Evolutionary conservation across 1,140 invertebrate genomes (phyloP), one percentile per base, ranked within the genome.

Genomic region (Laupala kohalensis): DNA sequence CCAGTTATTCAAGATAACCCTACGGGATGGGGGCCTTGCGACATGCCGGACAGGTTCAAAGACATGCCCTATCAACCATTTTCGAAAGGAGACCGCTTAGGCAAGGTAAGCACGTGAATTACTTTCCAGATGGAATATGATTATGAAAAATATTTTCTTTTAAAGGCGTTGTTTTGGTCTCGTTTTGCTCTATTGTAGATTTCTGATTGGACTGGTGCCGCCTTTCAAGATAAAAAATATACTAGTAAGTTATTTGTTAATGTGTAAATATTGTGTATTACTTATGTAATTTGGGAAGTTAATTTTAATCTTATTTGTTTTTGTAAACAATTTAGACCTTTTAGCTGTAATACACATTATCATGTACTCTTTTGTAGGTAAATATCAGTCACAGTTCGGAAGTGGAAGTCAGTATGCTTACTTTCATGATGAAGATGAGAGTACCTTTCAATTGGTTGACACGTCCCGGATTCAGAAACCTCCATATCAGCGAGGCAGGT

Each of bases 61-160:
- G 96, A 98, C 82, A 97, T 99, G 89, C 96, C 97, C 0, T 99
- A 98, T 81, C 96, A 98, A 81, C 96, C 95, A 23, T 99, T 97
- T 79, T 96, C 95, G 69, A 99, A 99, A 84, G 95, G 93, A 71
- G 96, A 98, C 83, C 88, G 95, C 74, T 83, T 99, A 69, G 97
- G 96, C 76, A 98, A 98, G 84, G 90, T 91, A 79, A 79, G 73
- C 66, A 23, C 24, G 28, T 53, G 64, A 66, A 69, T n/a, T 26
- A 15, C 1, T 2, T 2, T 4, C 13, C 26, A 37, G 9, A 68
- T 23, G 27, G 29, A 27, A 30, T 28, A 29, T 68, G 27, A 23
- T 68, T 3, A 6, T 65, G 9, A 15, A n/a, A 24, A 25, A n/a
- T 6, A 28, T 68, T 30, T 28, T 27, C 0, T 30, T 19, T 30